Evolutionary conservation across 2,113 vertebrate species (phyloP).

Genomic region (Chauna torquata): DNA sequence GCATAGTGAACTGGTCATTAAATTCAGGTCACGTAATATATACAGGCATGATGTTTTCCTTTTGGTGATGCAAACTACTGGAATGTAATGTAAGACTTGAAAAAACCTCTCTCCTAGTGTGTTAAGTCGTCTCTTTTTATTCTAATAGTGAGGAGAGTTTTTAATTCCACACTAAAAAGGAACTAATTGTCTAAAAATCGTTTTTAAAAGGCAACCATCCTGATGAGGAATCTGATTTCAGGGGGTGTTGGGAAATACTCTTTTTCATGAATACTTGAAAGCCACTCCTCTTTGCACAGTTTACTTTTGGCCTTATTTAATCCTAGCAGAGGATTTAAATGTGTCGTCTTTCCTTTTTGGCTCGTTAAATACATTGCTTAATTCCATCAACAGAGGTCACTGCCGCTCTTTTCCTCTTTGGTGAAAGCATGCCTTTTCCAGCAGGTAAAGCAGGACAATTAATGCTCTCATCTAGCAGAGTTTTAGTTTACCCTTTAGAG

Average conservation of each 20-base stretch:
- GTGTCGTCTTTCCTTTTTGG: background rate
- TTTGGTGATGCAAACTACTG: background rate
- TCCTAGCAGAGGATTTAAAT: background rate
- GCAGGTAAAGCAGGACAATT: background rate
- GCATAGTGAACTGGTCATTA: background rate
- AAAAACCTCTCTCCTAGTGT: background rate
- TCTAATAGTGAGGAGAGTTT: background rate
- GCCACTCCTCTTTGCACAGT: background rate
- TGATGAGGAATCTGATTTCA: background rate
- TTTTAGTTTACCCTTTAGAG: background rate
- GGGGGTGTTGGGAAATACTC: background rate
- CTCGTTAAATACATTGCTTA: slow-evolving; percentile 38
- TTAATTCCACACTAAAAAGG: background rate
- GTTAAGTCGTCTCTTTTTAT: background rate
- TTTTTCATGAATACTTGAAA: background rate
- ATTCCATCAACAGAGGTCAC: slow-evolving; percentile 80
- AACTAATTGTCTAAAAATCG: background rate
- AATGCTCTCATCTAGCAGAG: background rate
- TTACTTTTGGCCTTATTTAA: background rate
- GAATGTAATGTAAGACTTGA: background rate
- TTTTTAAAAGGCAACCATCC: background rate
- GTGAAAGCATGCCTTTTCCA: background rate
- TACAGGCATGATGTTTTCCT: background rate
- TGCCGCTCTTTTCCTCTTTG: slow-evolving; percentile 51
- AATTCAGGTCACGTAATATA: background rate